Base-by-base conservation (phyloP, 1,140 invertebrate genomes). In the Bombus terrestris region DNA sequence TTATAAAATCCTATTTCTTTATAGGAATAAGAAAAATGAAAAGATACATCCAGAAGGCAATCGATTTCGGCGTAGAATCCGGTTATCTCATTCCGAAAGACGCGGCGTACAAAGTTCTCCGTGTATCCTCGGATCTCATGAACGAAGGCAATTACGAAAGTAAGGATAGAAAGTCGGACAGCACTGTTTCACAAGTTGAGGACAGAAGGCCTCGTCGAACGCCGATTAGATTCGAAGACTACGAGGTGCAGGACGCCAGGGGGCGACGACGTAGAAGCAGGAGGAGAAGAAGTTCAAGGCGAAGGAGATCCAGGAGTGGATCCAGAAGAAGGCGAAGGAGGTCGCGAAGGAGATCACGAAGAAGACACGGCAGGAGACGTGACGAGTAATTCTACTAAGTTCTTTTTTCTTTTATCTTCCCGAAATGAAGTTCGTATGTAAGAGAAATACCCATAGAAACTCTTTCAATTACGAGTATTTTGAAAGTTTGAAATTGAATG, bases 71-170 rank as follows among this genome's bases (percentile, higher is more conserved):
- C 6, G 73, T 93, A 0, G 85, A 93, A 13, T 87, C 91, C 0
- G 93, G 93, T 10, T 94, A 91, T 25, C 79, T 94, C 28, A 88
- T 90, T 37, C 91, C 91, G 0, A 88, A 88, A 37, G 88, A 93
- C 53, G 25, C 81, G 0, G 83, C 83, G 43, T 90, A 84, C 66
- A 90, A 84, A n/a, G 76, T 94, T 12, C 64, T 94, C 1, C 90
- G 79, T 0, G 92, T 94, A 4, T 91, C 93, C 0, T 91, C 92
- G 18, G 90, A 92, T 2, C 87, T 94, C 2, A 78, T 89, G 68
- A 84, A 43, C 43, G 89, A 53, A 3, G 32, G 79, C 9, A 39
- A 39, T 59, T 57, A 59, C 35, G 32, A n/a, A 32, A 78, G 2
- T 41, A 82, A 35, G 35, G 85, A 25, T 39, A 77, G 35, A 8